Conservation (phyloP, 2,797 vertebrate genomes). For the Poecile montanus region DNA sequence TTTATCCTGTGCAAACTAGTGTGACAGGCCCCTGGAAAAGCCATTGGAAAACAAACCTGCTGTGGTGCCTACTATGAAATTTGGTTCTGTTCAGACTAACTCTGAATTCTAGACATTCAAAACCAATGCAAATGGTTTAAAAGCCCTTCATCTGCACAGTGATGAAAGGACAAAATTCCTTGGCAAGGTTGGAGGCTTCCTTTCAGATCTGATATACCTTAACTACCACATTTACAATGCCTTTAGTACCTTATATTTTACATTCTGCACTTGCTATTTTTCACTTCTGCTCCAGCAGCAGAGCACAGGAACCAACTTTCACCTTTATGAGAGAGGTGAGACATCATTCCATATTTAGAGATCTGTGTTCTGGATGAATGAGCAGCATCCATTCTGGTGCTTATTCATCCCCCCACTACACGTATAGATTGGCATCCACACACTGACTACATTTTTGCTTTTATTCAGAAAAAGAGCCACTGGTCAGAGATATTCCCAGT, state of each 20-base stretch:
- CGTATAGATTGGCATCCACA: not conserved
- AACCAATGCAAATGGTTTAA: constrained; percentile 2
- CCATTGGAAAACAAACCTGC: constrained; percentile 58
- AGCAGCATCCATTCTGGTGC: not conserved
- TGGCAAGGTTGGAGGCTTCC: constrained; percentile 41
- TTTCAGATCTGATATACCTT: constrained; percentile 59
- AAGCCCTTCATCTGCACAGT: constrained; percentile 36
- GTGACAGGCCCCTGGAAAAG: constrained; percentile 52
- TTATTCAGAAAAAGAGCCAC: not conserved
- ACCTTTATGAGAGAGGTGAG: not conserved
- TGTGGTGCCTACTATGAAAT: constrained; percentile 60
- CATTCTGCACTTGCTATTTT: constrained; percentile 52
- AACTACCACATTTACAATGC: constrained; percentile 59
- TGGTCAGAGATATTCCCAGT: not conserved
- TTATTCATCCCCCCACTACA: not conserved
- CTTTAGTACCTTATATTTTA: constrained; percentile 41
- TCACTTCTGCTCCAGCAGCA: constrained; percentile 13
- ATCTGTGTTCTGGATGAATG: not conserved
- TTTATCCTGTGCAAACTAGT: constrained; percentile 22
- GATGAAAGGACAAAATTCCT: constrained; percentile 60
- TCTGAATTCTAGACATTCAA: constrained; percentile 62
- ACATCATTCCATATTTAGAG: not conserved
- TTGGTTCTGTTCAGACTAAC: constrained; percentile 48
- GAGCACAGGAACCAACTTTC: not conserved
- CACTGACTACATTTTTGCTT: not conserved